Conservation (phyloP, 2,888 invertebrate species). For the Tenthredo distinguenda region DNA sequence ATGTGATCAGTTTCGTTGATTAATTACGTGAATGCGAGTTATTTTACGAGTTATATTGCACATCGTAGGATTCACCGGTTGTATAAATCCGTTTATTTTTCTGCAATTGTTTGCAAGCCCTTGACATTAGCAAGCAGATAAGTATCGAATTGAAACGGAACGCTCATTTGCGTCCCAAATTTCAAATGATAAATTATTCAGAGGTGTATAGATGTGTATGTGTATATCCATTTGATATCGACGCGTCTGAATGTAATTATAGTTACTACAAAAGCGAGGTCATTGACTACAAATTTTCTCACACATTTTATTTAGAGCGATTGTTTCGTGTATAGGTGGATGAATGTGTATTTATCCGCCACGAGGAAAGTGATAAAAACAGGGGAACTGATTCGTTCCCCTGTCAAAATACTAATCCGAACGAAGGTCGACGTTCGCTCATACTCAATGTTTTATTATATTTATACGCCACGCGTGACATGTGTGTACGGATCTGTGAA, state of each 20-base stretch:
- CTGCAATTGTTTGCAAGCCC: not conserved
- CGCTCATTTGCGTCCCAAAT: slow-evolving; percentile 17
- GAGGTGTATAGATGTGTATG: not conserved
- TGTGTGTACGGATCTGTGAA: not conserved
- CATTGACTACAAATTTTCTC: not conserved
- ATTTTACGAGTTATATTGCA: not conserved
- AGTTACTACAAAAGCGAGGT: not conserved
- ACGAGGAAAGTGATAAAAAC: not conserved
- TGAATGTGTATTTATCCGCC: not conserved
- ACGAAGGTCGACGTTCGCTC: not conserved
- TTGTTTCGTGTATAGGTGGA: not conserved
- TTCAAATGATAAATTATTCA: slow-evolving; percentile 9
- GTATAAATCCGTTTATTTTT: not conserved
- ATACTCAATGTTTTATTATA: slow-evolving; percentile 9
- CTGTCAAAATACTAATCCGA: not conserved
- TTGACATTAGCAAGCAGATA: slow-evolving; percentile 10
- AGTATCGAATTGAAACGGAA: not conserved
- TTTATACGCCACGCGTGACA: not conserved
- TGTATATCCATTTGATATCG: not conserved
- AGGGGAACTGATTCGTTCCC: not conserved
- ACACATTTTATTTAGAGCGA: not conserved
- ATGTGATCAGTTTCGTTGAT: not conserved
- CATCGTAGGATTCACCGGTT: not conserved
- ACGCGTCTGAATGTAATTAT: not conserved
- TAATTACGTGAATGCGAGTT: not conserved